Conservation (phyloP, 2,113 vertebrate genomes). For the Rattus rattus region DNA sequence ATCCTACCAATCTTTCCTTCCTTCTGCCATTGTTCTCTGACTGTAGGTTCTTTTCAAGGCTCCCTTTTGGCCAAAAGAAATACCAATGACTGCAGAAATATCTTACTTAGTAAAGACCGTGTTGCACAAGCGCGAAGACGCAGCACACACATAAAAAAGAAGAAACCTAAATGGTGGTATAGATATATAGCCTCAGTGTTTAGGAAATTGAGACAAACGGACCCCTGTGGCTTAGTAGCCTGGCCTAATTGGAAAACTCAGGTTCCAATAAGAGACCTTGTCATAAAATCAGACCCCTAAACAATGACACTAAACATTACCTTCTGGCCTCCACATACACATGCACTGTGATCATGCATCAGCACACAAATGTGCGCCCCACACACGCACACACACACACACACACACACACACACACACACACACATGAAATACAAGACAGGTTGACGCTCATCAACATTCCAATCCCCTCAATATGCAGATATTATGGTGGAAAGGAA, state of each 20-base stretch:
- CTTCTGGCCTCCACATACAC: background rate
- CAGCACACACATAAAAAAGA: no score
- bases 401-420: background rate
- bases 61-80: background rate
- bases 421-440: background rate
- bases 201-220: background rate
- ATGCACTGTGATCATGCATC: background rate
- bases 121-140: background rate
- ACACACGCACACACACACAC: no score
- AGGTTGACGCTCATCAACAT: accelerated
- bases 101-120: background rate
- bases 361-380: background rate
- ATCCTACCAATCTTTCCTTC: background rate
- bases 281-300: background rate
- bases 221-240: background rate
- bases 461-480: background rate
- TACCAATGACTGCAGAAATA: background rate
- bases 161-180: background rate
- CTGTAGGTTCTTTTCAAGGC: background rate
- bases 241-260: background rate
- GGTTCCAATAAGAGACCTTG: background rate
- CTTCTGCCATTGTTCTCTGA: background rate
- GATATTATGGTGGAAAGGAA: background rate
- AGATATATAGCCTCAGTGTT: background rate
- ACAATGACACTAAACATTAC: background rate